A percentile compares a stretch with the other conserved stretches of the same genome.
Evolutionary conservation across 2,113 vertebrate species (phyloP).

Genomic region (Melozone crissalis): DNA sequence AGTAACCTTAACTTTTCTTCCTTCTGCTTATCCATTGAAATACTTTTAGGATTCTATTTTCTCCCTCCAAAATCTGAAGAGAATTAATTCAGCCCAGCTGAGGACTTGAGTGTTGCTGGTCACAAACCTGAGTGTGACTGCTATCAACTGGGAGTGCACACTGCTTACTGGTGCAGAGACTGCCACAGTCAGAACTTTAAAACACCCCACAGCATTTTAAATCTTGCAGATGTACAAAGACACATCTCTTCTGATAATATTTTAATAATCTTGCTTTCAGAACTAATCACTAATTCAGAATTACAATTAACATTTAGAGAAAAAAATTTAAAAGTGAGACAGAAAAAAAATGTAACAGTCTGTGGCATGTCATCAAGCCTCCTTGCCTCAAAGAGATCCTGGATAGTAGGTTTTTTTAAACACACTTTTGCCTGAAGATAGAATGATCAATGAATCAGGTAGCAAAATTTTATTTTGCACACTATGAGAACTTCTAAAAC

Average conservation of each 20-base stretch:
- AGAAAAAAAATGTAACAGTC: neutral
- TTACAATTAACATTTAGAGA: neutral
- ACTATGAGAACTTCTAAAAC: neutral
- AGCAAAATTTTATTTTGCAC: slow-evolving; percentile 7
- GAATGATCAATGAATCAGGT: neutral
- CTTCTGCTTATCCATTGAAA: neutral
- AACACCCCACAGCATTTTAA: neutral
- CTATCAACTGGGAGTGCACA: neutral
- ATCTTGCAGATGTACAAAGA: neutral
- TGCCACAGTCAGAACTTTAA: neutral
- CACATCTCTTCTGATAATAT: neutral
- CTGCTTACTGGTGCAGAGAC: neutral
- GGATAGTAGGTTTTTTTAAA: neutral
- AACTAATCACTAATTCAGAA: neutral
- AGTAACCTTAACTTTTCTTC: neutral
- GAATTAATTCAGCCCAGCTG: neutral
- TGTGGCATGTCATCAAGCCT: neutral
- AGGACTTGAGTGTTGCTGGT: neutral
- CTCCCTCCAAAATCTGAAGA: neutral
- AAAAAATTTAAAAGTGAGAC: neutral
- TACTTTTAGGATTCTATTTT: neutral
- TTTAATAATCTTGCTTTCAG: neutral
- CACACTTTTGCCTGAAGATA: neutral
- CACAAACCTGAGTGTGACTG: neutral
- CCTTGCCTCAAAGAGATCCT: neutral